A percentile compares a stretch with the other conserved stretches of the same genome.
These are phyloP conservation scores for Mesocricetus auratus DNA, from an alignment of 2,113 vertebrate species.

Conservation along the genomic window DNA sequence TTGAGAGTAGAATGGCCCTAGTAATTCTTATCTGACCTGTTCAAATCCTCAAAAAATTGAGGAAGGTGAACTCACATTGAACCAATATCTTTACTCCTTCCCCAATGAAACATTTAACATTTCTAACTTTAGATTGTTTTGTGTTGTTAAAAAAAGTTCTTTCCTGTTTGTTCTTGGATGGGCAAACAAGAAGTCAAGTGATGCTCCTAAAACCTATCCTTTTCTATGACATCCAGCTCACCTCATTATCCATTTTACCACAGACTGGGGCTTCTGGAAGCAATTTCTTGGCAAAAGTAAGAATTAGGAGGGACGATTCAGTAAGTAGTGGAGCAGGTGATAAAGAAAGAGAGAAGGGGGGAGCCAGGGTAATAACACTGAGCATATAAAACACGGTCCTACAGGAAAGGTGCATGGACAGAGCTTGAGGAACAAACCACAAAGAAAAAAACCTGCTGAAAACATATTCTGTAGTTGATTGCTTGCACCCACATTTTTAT, in stretches of 20 bases:
- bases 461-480: neutral
- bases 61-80: neutral
- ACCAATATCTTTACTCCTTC: neutral
- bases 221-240: neutral
- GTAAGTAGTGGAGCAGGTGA: neutral
- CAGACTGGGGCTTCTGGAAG: neutral
- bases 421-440: too few relatives aligned
- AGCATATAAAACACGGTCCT: neutral
- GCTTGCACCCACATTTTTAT: neutral
- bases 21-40: neutral
- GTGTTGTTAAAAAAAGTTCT: neutral
- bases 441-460: neutral
- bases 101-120: neutral
- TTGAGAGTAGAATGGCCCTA: neutral
- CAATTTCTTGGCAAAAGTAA: neutral
- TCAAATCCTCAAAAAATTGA: neutral
- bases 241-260: neutral
- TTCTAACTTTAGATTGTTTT: neutral
- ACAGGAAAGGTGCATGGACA: neutral
- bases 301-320: neutral
- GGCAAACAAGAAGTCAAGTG: conserved; percentile 1
- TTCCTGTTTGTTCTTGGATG: neutral
- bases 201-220: neutral
- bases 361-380: neutral
- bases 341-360: neutral